phyloP scores from a whole-genome alignment of 2,888 invertebrate genomes.

The Poecilobothrus nobilitatus region DNA sequence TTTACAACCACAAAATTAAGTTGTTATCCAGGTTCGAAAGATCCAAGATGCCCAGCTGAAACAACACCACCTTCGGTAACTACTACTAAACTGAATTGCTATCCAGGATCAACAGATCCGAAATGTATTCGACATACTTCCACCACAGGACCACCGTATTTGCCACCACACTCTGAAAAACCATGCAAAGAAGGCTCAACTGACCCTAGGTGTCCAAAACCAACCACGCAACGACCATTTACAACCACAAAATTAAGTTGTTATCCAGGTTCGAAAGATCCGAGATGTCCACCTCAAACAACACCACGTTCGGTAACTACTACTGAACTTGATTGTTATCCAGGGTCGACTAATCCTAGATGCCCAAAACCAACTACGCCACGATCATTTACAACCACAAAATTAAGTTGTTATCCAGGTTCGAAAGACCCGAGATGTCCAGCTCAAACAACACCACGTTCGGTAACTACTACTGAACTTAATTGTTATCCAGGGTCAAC shows the following conservation, averaged over 20 bases:
- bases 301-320: constrained; percentile 23
- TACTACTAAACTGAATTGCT: constrained; percentile 31
- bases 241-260: constrained; percentile 20
- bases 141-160: too few species aligned
- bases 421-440: constrained; percentile 27
- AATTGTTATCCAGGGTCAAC: constrained; percentile 41
- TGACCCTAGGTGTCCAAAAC: constrained; percentile 29
- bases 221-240: not conserved
- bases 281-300: constrained; percentile 30
- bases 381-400: constrained; percentile 23
- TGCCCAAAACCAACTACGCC: constrained; percentile 26
- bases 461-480: constrained; percentile 15
- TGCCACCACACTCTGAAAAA: constrained; percentile 17
- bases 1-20: constrained; percentile 29
- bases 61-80: constrained; percentile 25
- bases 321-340: constrained; percentile 20
- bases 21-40: constrained; percentile 33
- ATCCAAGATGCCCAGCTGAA: constrained; percentile 32
- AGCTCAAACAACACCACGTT: constrained; percentile 26
- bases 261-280: constrained; percentile 29
- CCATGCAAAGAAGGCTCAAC: constrained; percentile 34
- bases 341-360: constrained; percentile 37
- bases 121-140: constrained; percentile 26
- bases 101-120: constrained; percentile 32
- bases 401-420: constrained; percentile 30